Conservation (phyloP, 2,113 vertebrate genomes). For the Nicator chloris region DNA sequence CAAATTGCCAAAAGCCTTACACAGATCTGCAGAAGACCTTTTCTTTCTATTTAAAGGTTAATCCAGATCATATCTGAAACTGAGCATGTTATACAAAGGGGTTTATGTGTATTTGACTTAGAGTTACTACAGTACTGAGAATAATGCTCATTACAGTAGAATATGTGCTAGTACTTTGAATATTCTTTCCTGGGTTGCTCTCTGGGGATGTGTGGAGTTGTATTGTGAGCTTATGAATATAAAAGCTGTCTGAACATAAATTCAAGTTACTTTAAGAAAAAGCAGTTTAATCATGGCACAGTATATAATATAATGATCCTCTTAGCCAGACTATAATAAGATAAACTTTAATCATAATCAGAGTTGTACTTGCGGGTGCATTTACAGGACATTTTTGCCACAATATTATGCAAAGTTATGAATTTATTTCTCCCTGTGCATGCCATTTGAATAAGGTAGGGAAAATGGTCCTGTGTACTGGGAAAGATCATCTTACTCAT, state of each 20-base stretch:
- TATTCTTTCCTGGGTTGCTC: background rate
- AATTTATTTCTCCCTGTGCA: slow-evolving; percentile 3
- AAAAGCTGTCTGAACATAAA: background rate
- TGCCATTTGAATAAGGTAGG: background rate
- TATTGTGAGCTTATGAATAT: background rate
- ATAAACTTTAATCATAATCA: slow-evolving; percentile 50
- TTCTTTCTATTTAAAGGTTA: slow-evolving; percentile 51
- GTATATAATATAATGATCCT: slow-evolving; percentile 37
- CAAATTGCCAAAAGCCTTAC: background rate
- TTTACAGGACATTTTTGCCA: slow-evolving; percentile 27
- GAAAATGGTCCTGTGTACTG: background rate
- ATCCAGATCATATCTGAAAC: slow-evolving; percentile 48
- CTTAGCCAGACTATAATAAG: slow-evolving; percentile 22
- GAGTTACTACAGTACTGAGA: slow-evolving; percentile 12
- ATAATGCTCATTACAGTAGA: slow-evolving; percentile 7
- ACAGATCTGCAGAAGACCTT: background rate
- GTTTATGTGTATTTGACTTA: slow-evolving; percentile 33
- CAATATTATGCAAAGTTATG: slow-evolving; percentile 36
- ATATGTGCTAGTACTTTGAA: slow-evolving; percentile 2
- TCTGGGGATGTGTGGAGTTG: background rate
- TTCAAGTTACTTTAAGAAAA: background rate
- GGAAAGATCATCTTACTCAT: background rate
- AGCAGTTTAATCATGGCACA: background rate
- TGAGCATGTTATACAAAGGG: background rate
- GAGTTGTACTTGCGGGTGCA: background rate